phyloP scores from a whole-genome alignment of 23 tunicate species.

The Diplosoma virens region DNA sequence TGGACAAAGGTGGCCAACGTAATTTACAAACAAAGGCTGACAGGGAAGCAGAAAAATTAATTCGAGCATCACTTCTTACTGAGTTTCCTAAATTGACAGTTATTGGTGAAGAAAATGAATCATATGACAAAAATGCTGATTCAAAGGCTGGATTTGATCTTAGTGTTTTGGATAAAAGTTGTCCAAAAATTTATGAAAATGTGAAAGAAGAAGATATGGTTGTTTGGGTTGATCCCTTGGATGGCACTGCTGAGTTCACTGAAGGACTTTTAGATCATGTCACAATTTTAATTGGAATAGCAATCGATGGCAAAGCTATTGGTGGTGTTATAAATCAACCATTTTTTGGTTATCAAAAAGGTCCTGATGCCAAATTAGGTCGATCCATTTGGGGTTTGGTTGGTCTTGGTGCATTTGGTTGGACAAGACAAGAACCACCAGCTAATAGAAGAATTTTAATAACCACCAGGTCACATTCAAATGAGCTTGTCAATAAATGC shows the following conservation, averaged over 20 bases:
- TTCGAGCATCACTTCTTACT: constrained; percentile 69
- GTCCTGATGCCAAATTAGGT: constrained; percentile 66
- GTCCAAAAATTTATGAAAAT: constrained; percentile 51
- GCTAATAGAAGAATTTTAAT: constrained; percentile 60
- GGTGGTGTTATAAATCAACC: constrained; percentile 98
- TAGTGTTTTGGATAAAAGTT: constrained; percentile 61
- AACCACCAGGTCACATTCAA: constrained; percentile 94
- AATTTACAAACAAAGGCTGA: constrained; percentile 99
- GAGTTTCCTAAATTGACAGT: constrained; percentile 68
- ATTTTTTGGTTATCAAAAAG: constrained; percentile 83
- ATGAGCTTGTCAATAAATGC: constrained; percentile 79
- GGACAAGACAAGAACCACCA: constrained; percentile 73
- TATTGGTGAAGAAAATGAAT: constrained; percentile 96
- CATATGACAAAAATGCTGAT: constrained; percentile 63
- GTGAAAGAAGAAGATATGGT: constrained; percentile 72
- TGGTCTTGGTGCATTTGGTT: constrained; percentile 97
- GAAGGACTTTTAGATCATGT: constrained; percentile 92
- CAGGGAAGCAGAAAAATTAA: constrained; percentile 71
- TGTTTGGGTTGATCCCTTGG: constrained; percentile 99
- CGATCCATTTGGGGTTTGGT: constrained; percentile 97
- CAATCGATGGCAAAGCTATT: constrained; percentile 95
- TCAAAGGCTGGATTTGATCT: constrained; percentile 69
- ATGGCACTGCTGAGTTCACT: constrained; percentile 98
- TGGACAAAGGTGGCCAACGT: constrained; percentile 97
- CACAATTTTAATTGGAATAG: constrained; percentile 91